Evolutionary conservation across 2,113 vertebrate species (phyloP).

Genomic region (Tenebrosternarchus preto): DNA sequence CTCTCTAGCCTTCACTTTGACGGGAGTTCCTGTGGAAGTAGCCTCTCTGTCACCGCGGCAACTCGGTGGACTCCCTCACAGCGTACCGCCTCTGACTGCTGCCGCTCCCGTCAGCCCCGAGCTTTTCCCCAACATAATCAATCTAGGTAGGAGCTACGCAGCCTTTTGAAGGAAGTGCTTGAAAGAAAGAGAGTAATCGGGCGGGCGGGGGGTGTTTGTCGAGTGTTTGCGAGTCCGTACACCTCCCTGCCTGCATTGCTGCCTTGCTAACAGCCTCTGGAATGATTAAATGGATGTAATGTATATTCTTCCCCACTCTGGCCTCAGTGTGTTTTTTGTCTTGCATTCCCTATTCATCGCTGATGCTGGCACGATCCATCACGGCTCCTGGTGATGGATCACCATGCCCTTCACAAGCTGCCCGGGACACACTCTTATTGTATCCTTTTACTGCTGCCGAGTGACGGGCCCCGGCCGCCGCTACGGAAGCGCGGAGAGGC

Average conservation of each 20-base stretch:
- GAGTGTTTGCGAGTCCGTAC: constrained; percentile 45
- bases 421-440: constrained; percentile 74
- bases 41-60: neutral
- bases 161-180: constrained; percentile 61
- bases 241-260: constrained; percentile 51
- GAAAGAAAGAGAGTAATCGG: constrained; percentile 20
- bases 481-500: constrained; percentile 68
- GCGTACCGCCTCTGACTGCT: constrained; percentile 63
- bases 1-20: neutral
- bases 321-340: constrained; percentile 69
- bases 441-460: constrained; percentile 73
- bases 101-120: constrained; percentile 59
- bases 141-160: constrained; percentile 53
- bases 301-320: constrained; percentile 71
- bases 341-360: constrained; percentile 73
- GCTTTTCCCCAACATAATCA: constrained; percentile 66
- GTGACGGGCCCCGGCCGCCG: constrained; percentile 64
- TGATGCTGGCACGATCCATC: constrained; percentile 70
- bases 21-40: neutral
- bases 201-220: neutral
- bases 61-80: constrained; percentile 54
- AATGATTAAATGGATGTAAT: constrained; percentile 79
- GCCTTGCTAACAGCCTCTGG: constrained; percentile 56
- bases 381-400: constrained; percentile 71
- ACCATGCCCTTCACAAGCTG: constrained; percentile 71